These are phyloP conservation scores for Caradrina kadenii DNA, from an alignment of 2,888 invertebrate species.

Conservation along the genomic window DNA sequence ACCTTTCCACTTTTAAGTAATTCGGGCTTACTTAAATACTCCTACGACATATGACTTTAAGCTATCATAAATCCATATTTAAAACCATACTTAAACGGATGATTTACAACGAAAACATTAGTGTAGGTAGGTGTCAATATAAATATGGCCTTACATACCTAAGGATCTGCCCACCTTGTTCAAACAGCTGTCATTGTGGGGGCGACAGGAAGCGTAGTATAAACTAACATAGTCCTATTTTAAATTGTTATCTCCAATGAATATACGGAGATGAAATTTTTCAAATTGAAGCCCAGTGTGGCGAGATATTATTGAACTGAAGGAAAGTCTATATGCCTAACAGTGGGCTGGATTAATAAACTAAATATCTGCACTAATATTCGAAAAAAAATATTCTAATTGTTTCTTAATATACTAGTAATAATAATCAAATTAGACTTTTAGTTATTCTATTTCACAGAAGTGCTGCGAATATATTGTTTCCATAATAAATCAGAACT, in stretches of 20 bases:
- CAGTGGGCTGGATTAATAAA: no score
- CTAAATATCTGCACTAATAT: no score
- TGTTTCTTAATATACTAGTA: no score
- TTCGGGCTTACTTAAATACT: background rate
- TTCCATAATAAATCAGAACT: background rate
- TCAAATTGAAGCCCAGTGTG: background rate
- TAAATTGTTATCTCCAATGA: background rate
- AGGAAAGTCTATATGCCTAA: no score
- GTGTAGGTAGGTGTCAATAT: slow-evolving; percentile 54
- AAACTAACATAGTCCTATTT: slow-evolving; percentile 22
- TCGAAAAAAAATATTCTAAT: no score
- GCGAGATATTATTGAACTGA: background rate
- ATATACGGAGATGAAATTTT: background rate
- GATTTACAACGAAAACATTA: slow-evolving; percentile 43
- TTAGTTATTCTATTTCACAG: no score
- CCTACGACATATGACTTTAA: slow-evolving; percentile 19
- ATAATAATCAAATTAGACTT: no score
- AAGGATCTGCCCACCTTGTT: slow-evolving; percentile 53
- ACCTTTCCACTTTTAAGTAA: background rate
- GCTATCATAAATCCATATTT: slow-evolving; percentile 33
- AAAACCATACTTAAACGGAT: slow-evolving; percentile 25
- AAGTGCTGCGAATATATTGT: background rate
- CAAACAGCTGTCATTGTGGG: slow-evolving; percentile 60
- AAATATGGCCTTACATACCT: slow-evolving; percentile 49
- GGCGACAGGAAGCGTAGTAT: slow-evolving; percentile 46